phyloP scores from a whole-genome alignment of 1,140 invertebrate genomes.

The Drosophila baimaii region DNA sequence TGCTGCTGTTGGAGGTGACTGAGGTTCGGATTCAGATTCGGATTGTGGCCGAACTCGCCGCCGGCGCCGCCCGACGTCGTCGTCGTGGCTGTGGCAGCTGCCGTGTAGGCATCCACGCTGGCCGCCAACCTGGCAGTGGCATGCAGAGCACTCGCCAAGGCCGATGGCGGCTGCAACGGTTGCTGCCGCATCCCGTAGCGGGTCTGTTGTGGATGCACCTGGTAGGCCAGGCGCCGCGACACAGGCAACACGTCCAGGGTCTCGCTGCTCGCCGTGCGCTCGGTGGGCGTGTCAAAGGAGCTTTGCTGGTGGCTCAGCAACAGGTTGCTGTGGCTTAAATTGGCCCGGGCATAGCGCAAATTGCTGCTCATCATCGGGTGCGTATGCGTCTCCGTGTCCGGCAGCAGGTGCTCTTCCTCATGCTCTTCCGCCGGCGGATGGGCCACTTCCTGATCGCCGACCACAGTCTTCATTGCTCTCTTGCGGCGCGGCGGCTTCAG shows the following conservation, averaged over 20 bases:
- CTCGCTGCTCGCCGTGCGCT: slow-evolving; percentile 75
- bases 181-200: slow-evolving; percentile 17
- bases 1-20: slow-evolving; percentile 28
- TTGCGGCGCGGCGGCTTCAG: slow-evolving; percentile 61
- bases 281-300: slow-evolving; percentile 68
- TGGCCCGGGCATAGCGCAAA: slow-evolving; percentile 72
- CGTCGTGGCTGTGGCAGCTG: slow-evolving; percentile 62
- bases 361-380: slow-evolving; percentile 41
- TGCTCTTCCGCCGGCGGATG: slow-evolving; percentile 28
- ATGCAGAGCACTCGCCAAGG: slow-evolving; percentile 72
- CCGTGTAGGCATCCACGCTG: slow-evolving; percentile 73
- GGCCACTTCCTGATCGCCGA: slow-evolving; percentile 10
- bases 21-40: slow-evolving; percentile 38
- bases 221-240: slow-evolving; percentile 24
- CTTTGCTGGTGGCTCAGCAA: slow-evolving; percentile 72
- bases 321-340: slow-evolving; percentile 79
- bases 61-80: slow-evolving; percentile 11
- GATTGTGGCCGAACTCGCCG: slow-evolving; percentile 62
- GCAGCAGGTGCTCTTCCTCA: slow-evolving; percentile 51
- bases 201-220: slow-evolving; percentile 26
- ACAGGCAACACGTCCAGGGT: slow-evolving; percentile 56
- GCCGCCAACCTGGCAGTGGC: slow-evolving; percentile 71
- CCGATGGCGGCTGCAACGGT: slow-evolving; percentile 43
- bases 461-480: slow-evolving; percentile 14
- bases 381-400: slow-evolving; percentile 4